Base-by-base conservation (phyloP, 2,888 invertebrate species). In the Lepetodrilus schrolli region DNA sequence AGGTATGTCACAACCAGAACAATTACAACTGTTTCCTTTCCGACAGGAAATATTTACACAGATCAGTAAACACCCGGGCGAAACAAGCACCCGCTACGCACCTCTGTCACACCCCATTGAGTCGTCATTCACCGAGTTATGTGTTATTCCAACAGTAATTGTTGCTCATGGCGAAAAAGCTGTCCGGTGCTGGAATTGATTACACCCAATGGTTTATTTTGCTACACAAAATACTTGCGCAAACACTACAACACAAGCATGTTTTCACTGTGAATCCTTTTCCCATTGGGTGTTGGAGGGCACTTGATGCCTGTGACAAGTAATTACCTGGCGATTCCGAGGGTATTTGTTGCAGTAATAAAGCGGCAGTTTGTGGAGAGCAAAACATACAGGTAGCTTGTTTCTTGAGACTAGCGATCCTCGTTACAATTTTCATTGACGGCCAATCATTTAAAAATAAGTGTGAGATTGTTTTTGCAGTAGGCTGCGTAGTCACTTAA, bases 61-160 rank as follows among this genome's bases (percentile, higher is more conserved):
- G n/a, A n/a, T n/a, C n/a, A n/a, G n/a, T n/a, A n/a, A n/a, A n/a
- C n/a, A n/a, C n/a, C n/a, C n/a, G n/a, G n/a, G n/a, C n/a, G n/a
- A n/a, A n/a, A n/a, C n/a, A n/a, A n/a, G n/a, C n/a, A n/a, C n/a
- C n/a, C n/a, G n/a, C n/a, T n/a, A n/a, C n/a, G n/a, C n/a, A n/a
- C n/a, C n/a, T n/a, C n/a, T n/a, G n/a, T n/a, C n/a, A n/a, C n/a
- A n/a, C n/a, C n/a, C n/a, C n/a, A 58, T 34, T 58, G 58, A 58
- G 30, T 34, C 34, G 58, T 58, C 58, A 58, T 30, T 34, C 17
- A 1, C 58, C 26, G 26, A 26, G 58, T 58, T 58, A 58, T 58
- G 58, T 58, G 58, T 58, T 58, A 58, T 30, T 58, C 34, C 58
- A 58, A 58, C 34, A 30, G 58, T 30, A 34, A 58, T 58, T 58